These are phyloP conservation scores for Pangasius djambal DNA, from an alignment of 2,797 vertebrate species.

Conservation along the genomic window DNA sequence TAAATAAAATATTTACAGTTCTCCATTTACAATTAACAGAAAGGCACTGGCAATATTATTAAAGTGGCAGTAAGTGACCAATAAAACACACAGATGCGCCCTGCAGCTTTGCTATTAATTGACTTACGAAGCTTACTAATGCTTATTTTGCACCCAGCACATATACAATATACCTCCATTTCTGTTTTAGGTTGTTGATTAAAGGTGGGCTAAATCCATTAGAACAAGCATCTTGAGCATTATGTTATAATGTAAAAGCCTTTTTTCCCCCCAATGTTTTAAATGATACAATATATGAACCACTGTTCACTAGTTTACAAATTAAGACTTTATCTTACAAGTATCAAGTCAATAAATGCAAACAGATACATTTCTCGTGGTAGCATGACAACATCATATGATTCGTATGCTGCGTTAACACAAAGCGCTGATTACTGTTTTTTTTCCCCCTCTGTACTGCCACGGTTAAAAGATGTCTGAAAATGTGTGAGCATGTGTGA, in stretches of 20 bases:
- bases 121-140: not conserved
- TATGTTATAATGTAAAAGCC: not conserved
- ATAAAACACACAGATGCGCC: not conserved
- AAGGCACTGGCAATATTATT: not conserved
- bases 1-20: slow-evolving; percentile 26
- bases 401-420: not conserved
- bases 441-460: not conserved
- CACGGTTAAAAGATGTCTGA: not conserved
- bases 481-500: slow-evolving; percentile 16
- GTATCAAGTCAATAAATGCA: not conserved
- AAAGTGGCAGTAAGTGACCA: slow-evolving; percentile 15
- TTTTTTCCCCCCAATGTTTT: no score
- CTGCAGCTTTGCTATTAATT: not conserved
- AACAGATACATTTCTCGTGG: not conserved
- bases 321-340: not conserved
- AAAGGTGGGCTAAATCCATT: not conserved
- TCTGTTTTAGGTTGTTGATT: not conserved
- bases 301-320: not conserved
- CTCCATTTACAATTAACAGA: slow-evolving; percentile 5
- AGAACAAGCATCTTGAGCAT: not conserved
- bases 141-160: not conserved
- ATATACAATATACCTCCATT: not conserved
- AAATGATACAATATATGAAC: not conserved
- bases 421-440: not conserved
- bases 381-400: not conserved